Evolutionary conservation across 64 coral and sea anemone species (phyloP).

Genomic region (Pocillopora verrucosa): DNA sequence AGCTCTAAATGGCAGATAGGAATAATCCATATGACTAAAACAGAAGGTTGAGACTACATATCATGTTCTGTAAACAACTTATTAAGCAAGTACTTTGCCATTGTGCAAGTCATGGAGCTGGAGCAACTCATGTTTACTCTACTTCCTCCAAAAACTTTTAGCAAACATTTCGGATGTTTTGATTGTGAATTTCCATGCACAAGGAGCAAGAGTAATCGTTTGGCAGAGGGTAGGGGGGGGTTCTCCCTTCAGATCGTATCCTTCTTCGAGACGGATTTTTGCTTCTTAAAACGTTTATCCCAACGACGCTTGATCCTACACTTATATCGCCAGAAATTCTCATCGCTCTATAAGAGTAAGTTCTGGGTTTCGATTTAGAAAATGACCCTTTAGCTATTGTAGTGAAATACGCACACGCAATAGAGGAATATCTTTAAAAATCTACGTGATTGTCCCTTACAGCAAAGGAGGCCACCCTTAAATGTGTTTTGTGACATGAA

Average conservation of each 20-base stretch:
- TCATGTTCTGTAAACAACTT: not conserved
- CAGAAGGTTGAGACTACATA: not conserved
- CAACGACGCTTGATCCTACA: slow-evolving; percentile 1
- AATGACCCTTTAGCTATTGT: not conserved
- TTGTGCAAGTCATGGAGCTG: not conserved
- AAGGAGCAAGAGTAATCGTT: not conserved
- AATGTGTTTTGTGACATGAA: slow-evolving; percentile 40
- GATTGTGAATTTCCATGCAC: not conserved
- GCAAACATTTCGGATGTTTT: not conserved
- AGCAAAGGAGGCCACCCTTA: slow-evolving; percentile 13
- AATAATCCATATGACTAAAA: too few relatives aligned
- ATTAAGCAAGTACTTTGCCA: not conserved
- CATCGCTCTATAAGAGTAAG: not conserved
- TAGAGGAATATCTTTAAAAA: not conserved
- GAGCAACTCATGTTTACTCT: not conserved
- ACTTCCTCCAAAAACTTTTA: not conserved
- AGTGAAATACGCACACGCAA: not conserved
- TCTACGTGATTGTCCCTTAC: slow-evolving; percentile 26
- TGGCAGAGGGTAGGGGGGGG: not conserved
- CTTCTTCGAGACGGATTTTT: slow-evolving; percentile 1
- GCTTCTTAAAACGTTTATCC: slow-evolving; percentile 8
- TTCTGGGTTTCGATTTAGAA: not conserved
- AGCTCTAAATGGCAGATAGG: too few relatives aligned
- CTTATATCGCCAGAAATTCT: not conserved
- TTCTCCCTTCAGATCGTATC: not conserved